Conservation (phyloP, 2,888 invertebrate species). For the Aporophyla lueneburgensis region DNA sequence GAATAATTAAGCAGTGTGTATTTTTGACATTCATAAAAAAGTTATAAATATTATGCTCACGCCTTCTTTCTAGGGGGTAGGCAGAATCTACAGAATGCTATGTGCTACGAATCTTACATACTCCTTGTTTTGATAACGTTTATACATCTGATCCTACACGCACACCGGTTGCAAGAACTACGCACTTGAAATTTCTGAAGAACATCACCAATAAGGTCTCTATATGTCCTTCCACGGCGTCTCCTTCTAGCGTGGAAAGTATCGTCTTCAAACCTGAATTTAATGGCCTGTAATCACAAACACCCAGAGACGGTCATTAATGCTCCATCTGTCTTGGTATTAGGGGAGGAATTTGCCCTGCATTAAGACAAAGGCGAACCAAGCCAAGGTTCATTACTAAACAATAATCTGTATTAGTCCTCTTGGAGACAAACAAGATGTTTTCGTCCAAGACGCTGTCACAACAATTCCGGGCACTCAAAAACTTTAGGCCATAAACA, state of each 20-base stretch:
- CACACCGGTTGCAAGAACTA: background rate
- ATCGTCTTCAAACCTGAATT: background rate
- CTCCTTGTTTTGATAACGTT: background rate
- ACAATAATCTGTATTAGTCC: constrained; percentile 29
- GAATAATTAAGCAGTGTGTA: background rate
- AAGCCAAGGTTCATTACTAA: constrained; percentile 32
- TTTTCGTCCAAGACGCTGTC: constrained; percentile 47
- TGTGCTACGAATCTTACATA: background rate
- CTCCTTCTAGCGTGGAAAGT: background rate
- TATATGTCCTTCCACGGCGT: background rate
- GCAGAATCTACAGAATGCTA: background rate
- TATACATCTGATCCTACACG: background rate
- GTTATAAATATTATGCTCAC: background rate
- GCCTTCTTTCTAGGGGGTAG: background rate
- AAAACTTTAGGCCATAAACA: constrained; percentile 65
- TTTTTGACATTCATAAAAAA: background rate
- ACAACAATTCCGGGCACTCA: constrained; percentile 57
- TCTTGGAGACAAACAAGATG: constrained; percentile 54
- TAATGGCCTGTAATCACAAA: background rate
- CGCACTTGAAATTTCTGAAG: background rate
- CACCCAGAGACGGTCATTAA: constrained; percentile 19
- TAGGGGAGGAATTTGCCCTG: constrained; percentile 19
- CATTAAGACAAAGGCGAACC: constrained; percentile 14
- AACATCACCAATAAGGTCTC: background rate
- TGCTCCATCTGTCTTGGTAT: constrained; percentile 24